A percentile compares a stretch with the other conserved stretches of the same genome.
These are phyloP conservation scores for Micrasema longulum DNA, from an alignment of 1,140 invertebrate species.

Conservation along the genomic window DNA sequence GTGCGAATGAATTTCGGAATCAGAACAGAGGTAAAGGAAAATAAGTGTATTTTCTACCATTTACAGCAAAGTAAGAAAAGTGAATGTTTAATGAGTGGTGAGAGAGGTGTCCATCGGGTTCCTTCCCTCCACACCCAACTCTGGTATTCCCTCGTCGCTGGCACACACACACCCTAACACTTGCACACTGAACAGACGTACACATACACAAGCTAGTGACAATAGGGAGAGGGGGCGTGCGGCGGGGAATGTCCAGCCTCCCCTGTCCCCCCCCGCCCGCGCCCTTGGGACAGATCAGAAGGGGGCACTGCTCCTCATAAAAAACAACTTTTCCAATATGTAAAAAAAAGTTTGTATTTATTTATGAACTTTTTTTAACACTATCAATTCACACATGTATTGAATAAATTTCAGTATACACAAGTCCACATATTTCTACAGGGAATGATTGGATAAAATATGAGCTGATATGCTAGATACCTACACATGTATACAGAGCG, in stretches of 20 bases:
- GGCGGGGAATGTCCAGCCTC: neutral
- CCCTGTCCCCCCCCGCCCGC: neutral
- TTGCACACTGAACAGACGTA: constrained; percentile 47
- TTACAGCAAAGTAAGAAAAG: constrained; percentile 50
- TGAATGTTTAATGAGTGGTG: constrained; percentile 29
- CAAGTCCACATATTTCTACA: constrained; percentile 51
- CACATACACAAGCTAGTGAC: constrained; percentile 40
- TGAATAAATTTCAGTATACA: constrained; percentile 52
- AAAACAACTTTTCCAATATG: constrained; percentile 48
- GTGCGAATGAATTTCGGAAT: constrained; percentile 47
- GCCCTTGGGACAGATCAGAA: constrained; percentile 21
- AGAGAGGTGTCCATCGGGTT: neutral
- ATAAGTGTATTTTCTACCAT: constrained; percentile 52
- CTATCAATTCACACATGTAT: constrained; percentile 55
- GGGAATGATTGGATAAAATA: constrained; percentile 51
- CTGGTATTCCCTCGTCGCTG: constrained; percentile 34
- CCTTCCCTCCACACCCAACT: neutral
- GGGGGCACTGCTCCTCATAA: constrained; percentile 33
- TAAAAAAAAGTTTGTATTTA: constrained; percentile 53
- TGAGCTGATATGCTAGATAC: constrained; percentile 51
- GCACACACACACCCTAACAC: constrained; percentile 38
- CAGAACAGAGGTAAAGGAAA: constrained; percentile 53
- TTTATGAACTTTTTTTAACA: constrained; percentile 49
- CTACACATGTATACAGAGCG: constrained; percentile 48
- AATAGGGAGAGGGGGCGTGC: neutral